These are phyloP conservation scores for Synanthedon myopaeformis DNA, from an alignment of 2,888 invertebrate genomes.

Conservation along the genomic window DNA sequence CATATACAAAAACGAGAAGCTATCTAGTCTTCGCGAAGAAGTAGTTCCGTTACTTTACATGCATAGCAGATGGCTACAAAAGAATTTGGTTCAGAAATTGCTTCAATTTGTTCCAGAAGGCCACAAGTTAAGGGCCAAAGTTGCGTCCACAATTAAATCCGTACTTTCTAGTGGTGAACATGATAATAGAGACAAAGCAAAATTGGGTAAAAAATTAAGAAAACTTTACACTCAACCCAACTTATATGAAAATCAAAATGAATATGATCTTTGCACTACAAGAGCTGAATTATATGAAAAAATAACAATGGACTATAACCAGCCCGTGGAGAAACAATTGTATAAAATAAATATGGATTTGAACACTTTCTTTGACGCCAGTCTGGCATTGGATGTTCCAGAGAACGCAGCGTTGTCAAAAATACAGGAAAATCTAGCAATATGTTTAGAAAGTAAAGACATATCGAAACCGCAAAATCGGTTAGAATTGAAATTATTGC, in stretches of 20 bases:
- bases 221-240: slow-evolving; percentile 51
- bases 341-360: slow-evolving; percentile 21
- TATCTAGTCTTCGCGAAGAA: slow-evolving; percentile 54
- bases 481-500: slow-evolving; percentile 54
- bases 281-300: slow-evolving; percentile 27
- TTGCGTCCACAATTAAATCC: slow-evolving; percentile 15
- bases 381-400: slow-evolving; percentile 39
- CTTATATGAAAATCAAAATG: slow-evolving; percentile 30
- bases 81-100: slow-evolving; percentile 63
- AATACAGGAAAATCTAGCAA: slow-evolving; percentile 25
- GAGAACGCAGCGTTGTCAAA: slow-evolving; percentile 17
- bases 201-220: slow-evolving; percentile 47
- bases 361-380: slow-evolving; percentile 19
- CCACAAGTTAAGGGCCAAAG: slow-evolving; percentile 15
- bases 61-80: slow-evolving; percentile 81
- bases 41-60: slow-evolving; percentile 73
- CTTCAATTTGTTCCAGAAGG: slow-evolving; percentile 22
- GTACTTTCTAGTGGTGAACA: slow-evolving; percentile 22
- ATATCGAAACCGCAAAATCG: not conserved
- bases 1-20: slow-evolving; percentile 41
- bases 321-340: slow-evolving; percentile 37
- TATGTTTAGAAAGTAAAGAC: slow-evolving; percentile 8
- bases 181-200: slow-evolving; percentile 29
- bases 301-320: slow-evolving; percentile 32
- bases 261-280: slow-evolving; percentile 26